phyloP scores from a whole-genome alignment of 2,113 vertebrate species.

The Nibea albiflora region DNA sequence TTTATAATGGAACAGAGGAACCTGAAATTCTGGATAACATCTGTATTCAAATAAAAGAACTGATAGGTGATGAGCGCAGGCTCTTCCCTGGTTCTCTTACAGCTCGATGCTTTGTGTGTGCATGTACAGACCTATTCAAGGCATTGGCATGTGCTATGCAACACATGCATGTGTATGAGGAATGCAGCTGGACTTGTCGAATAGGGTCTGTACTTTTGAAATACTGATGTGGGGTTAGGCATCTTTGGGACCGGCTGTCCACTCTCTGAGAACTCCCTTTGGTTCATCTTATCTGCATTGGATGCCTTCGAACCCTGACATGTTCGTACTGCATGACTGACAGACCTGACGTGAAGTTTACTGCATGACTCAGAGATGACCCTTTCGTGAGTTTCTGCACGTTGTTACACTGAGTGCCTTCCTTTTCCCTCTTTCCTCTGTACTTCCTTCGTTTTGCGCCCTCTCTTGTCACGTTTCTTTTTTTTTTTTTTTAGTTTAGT shows the following conservation, averaged over 20 bases:
- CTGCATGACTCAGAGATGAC: constrained; percentile 67
- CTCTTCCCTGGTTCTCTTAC: constrained; percentile 26
- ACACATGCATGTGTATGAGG: constrained; percentile 69
- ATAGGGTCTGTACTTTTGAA: constrained; percentile 23
- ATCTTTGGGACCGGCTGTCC: constrained; percentile 40
- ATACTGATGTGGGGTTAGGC: constrained; percentile 37
- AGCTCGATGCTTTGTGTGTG: constrained; percentile 26
- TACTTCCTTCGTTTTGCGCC: not conserved
- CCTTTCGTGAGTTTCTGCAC: constrained; percentile 45
- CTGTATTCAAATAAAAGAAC: not conserved
- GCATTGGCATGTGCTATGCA: constrained; percentile 53
- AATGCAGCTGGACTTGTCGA: constrained; percentile 55
- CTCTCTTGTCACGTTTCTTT: constrained; percentile 30
- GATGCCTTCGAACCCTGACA: constrained; percentile 44
- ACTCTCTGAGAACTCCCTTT: constrained; percentile 15
- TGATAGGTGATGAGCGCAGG: constrained; percentile 13
- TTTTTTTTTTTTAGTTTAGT: constrained; percentile 25
- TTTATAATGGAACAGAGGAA: constrained; percentile 29
- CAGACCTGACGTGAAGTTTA: constrained; percentile 47
- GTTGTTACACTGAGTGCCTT: constrained; percentile 25
- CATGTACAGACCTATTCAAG: constrained; percentile 57
- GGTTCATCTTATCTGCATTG: constrained; percentile 25
- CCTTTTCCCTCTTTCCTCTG: not conserved
- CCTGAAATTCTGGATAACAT: constrained; percentile 6
- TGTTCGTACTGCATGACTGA: constrained; percentile 70